phyloP scores from a whole-genome alignment of 2,113 vertebrate genomes.

The Pituophis catenifer region DNA sequence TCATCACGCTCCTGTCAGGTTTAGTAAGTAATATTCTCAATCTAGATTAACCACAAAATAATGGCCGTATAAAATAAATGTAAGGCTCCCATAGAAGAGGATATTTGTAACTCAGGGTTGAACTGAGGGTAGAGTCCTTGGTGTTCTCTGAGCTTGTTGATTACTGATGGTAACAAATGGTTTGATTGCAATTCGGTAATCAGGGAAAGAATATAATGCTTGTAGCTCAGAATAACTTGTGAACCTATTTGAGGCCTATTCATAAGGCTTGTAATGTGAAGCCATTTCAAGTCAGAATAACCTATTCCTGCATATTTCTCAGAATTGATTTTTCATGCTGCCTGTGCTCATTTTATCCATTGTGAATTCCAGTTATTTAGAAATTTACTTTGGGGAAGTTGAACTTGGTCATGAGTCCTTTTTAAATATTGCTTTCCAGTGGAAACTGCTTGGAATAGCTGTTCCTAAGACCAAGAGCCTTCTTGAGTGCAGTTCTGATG shows the following conservation, averaged over 20 bases:
- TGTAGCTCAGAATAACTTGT: not conserved
- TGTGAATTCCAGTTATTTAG: not conserved
- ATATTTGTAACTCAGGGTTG: not conserved
- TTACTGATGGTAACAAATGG: not conserved
- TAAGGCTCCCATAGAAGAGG: not conserved
- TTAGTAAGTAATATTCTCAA: not conserved
- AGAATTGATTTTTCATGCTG: not conserved
- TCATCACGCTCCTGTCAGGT: conserved; percentile 3
- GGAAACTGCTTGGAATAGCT: not conserved
- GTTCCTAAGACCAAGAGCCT: not conserved
- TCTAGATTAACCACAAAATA: not conserved
- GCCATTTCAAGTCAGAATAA: not conserved
- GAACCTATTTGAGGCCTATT: not conserved
- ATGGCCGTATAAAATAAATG: not conserved
- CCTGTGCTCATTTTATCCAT: not conserved
- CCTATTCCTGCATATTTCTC: not conserved
- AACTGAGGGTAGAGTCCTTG: not conserved
- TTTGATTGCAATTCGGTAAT: not conserved
- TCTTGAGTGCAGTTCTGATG: not conserved
- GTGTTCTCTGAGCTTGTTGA: not conserved
- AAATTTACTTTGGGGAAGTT: not conserved
- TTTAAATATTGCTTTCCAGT: not conserved
- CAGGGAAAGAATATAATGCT: not conserved
- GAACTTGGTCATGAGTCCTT: not conserved
- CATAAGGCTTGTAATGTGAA: not conserved